phyloP scores from a whole-genome alignment of 2,113 vertebrate genomes.

The Buteo buteo region DNA sequence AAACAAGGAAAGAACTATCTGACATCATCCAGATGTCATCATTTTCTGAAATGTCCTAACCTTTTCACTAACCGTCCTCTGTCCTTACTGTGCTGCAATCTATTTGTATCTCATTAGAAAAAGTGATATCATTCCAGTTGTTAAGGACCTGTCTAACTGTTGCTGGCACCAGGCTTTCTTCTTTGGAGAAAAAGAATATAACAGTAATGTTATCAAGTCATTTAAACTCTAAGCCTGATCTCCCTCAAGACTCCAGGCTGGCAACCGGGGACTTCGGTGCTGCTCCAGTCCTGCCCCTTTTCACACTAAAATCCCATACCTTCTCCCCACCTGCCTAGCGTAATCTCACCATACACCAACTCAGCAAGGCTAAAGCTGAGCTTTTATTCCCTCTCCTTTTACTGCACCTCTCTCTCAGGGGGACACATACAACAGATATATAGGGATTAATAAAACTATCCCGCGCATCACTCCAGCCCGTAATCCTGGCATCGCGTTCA shows the following conservation, averaged over 20 bases:
- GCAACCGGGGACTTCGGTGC: accelerated
- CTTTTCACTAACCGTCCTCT: background rate
- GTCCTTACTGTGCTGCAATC: background rate
- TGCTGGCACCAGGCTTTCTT: background rate
- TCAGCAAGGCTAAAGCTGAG: accelerated
- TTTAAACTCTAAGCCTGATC: background rate
- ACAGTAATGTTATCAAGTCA: accelerated
- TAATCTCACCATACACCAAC: background rate
- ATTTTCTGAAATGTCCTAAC: background rate
- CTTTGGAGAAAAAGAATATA: background rate
- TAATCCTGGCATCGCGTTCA: background rate
- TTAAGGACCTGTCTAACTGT: background rate
- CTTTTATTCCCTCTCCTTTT: background rate
- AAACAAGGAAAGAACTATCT: background rate
- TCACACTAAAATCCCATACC: background rate
- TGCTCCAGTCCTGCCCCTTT: background rate
- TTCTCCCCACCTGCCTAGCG: background rate
- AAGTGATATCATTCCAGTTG: background rate
- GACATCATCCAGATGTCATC: background rate
- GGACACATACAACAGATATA: background rate
- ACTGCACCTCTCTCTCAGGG: background rate
- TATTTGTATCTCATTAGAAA: background rate
- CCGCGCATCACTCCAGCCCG: accelerated
- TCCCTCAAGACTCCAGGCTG: background rate
- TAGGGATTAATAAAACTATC: background rate